These are phyloP conservation scores for Quiscalus mexicanus DNA, from an alignment of 2,113 vertebrate genomes.

Conservation along the genomic window DNA sequence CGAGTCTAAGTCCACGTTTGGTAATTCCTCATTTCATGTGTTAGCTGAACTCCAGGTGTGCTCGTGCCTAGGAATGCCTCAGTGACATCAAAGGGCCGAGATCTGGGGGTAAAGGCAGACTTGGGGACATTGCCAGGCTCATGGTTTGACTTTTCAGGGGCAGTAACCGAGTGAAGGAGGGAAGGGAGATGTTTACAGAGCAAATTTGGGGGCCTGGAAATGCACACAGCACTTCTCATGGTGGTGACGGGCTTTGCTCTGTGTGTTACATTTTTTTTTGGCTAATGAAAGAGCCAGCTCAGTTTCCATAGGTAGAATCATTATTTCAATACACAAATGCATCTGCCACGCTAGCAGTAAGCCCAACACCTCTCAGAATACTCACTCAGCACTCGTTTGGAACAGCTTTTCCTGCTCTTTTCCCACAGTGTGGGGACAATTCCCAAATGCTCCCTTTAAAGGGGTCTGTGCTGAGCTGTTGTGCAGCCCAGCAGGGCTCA, in stretches of 20 bases:
- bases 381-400: not conserved
- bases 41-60: not conserved
- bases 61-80: not conserved
- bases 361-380: not conserved
- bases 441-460: not conserved
- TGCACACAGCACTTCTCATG: not conserved
- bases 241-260: not conserved
- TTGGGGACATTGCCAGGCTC: not conserved
- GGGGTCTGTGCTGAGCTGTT: not conserved
- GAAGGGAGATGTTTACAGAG: not conserved
- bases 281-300: not conserved
- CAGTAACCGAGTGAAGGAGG: not conserved
- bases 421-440: not conserved
- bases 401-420: not conserved
- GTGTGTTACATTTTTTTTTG: not conserved
- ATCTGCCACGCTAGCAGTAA: not conserved
- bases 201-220: not conserved
- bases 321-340: not conserved
- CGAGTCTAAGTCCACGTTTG: not conserved
- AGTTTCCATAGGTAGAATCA: not conserved
- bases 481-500: not conserved
- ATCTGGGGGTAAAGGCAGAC: not conserved
- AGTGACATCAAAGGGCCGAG: fast-evolving
- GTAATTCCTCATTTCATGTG: not conserved
- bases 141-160: not conserved